Evolutionary conservation across 2,797 vertebrate species (phyloP).

Genomic region (Chaetophractus vellerosus): DNA sequence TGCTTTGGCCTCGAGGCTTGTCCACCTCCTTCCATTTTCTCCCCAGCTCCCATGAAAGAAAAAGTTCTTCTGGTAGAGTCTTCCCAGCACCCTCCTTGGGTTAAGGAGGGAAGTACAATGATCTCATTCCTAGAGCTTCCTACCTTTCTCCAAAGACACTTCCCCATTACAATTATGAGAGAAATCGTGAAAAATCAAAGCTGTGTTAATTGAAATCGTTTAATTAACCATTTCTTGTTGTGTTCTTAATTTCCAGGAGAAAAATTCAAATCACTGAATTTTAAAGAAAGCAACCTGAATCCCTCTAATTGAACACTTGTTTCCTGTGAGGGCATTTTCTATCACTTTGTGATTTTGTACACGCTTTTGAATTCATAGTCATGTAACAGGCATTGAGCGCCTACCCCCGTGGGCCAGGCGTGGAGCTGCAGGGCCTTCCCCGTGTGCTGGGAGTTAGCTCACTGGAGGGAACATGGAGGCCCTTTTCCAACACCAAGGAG

Average conservation of each 20-base stretch:
- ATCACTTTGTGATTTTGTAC: not conserved
- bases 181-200: not conserved
- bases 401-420: not conserved
- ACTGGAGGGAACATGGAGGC: not conserved
- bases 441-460: not conserved
- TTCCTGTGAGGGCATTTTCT: not conserved
- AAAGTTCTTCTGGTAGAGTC: not conserved
- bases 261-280: conserved; percentile 2
- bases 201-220: not conserved
- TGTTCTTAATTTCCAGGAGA: not conserved
- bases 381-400: not conserved
- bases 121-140: not conserved
- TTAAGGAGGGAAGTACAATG: not conserved
- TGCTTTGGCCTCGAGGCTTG: not conserved
- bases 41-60: not conserved
- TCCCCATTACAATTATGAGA: not conserved
- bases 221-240: not conserved
- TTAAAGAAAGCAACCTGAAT: not conserved
- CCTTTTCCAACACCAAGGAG: not conserved
- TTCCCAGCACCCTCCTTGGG: not conserved
- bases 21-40: not conserved
- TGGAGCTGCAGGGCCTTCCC: not conserved
- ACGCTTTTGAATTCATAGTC: not conserved
- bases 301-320: not conserved
- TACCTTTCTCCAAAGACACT: not conserved